phyloP scores from a whole-genome alignment of 2,113 vertebrate genomes.

The Thamnophis sirtalis region DNA sequence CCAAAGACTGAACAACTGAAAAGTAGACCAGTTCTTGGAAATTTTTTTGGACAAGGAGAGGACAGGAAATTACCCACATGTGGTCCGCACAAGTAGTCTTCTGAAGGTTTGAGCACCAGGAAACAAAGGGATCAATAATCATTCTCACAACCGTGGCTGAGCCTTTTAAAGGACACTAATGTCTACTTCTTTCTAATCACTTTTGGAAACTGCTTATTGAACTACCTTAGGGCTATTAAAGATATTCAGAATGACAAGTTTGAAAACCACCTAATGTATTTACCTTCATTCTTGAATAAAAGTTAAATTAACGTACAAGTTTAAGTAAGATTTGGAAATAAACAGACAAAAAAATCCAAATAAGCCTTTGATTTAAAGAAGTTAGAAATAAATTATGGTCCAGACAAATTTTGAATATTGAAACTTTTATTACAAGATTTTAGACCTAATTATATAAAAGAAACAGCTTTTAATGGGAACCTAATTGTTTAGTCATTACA shows the following conservation, averaged over 20 bases:
- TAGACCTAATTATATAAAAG: not conserved
- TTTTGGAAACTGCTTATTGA: not conserved
- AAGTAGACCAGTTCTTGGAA: too few relatives aligned
- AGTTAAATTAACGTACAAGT: not conserved
- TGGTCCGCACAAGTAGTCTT: not conserved
- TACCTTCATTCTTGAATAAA: not conserved
- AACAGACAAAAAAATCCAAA: not conserved
- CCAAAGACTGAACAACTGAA: not conserved
- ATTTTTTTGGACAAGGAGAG: too few relatives aligned
- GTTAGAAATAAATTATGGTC: not conserved
- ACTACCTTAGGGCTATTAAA: not conserved
- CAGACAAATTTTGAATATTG: not conserved
- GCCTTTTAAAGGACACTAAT: not conserved
- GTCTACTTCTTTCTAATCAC: not conserved
- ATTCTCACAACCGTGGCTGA: not conserved
- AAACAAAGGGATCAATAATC: not conserved
- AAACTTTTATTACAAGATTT: not conserved
- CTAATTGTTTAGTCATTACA: not conserved
- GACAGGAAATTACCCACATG: not conserved
- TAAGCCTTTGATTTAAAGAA: not conserved
- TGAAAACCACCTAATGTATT: not conserved
- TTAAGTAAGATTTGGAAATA: not conserved
- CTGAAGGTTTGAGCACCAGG: not conserved
- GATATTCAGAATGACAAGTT: not conserved
- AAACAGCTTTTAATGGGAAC: not conserved